These are phyloP conservation scores for Acronicta leporina DNA, from an alignment of 2,888 invertebrate species.

Conservation along the genomic window DNA sequence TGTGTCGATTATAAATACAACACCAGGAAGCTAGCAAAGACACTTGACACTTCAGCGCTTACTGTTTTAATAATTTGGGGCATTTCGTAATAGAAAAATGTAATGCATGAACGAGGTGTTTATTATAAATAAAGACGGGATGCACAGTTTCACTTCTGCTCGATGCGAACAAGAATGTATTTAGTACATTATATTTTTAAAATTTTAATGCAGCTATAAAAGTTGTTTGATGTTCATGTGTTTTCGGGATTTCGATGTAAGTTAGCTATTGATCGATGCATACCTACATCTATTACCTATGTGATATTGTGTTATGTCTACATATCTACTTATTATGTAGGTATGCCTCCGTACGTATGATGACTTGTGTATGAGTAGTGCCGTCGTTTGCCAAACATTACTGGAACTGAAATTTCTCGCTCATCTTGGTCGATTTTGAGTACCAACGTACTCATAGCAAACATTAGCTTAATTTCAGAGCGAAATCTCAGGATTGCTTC, in stretches of 20 bases:
- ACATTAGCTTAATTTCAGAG: too few relatives aligned
- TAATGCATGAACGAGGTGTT: constrained; percentile 38
- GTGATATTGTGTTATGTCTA: constrained; percentile 11
- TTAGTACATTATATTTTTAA: constrained; percentile 36
- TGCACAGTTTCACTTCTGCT: constrained; percentile 36
- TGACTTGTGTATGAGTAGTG: constrained; percentile 42
- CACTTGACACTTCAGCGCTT: constrained; percentile 67
- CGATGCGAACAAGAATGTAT: constrained; percentile 28
- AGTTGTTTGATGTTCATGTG: constrained; percentile 23
- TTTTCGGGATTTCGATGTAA: constrained; percentile 34
- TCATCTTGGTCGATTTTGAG: background rate
- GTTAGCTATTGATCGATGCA: constrained; percentile 29
- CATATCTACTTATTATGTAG: background rate
- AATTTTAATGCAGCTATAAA: constrained; percentile 43
- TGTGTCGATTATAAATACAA: constrained; percentile 85
- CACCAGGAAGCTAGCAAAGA: constrained; percentile 78
- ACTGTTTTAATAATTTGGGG: constrained; percentile 63
- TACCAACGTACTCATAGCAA: too few relatives aligned
- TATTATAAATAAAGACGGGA: constrained; percentile 43
- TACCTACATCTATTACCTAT: background rate
- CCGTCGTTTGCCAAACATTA: constrained; percentile 50
- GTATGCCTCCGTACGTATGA: constrained; percentile 10
- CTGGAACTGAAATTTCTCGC: constrained; percentile 42
- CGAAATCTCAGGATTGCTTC: too few relatives aligned
- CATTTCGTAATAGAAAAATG: constrained; percentile 52